phyloP scores from a whole-genome alignment of 1,140 invertebrate genomes.

The Hormaphis cornu region DNA sequence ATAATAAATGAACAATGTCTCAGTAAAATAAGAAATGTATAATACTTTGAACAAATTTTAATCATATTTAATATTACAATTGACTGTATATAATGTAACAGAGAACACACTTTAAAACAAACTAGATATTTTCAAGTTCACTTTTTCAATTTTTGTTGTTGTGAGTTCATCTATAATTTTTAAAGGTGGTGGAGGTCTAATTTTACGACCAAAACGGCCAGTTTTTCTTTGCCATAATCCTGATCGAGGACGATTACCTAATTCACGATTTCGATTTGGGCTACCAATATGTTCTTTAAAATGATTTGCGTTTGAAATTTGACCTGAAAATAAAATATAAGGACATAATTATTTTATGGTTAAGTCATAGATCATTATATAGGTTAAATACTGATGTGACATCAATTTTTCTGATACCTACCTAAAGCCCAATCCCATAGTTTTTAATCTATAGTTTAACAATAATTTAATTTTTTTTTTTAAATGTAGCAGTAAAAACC shows the following conservation, averaged over 20 bases:
- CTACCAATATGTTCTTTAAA: slow-evolving; percentile 67
- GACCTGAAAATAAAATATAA: slow-evolving; percentile 48
- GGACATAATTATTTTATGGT: too few species aligned
- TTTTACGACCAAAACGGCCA: slow-evolving; percentile 80
- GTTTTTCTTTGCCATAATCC: slow-evolving; percentile 89
- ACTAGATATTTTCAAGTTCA: background rate
- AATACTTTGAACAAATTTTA: too few species aligned
- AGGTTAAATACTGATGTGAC: too few species aligned
- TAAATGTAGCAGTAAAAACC: too few species aligned
- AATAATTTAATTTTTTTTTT: too few species aligned
- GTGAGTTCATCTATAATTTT: background rate
- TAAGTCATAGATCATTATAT: too few species aligned
- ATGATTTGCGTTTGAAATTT: slow-evolving; percentile 74
- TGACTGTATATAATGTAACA: background rate
- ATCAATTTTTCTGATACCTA: too few species aligned
- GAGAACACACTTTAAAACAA: background rate
- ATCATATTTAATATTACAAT: background rate
- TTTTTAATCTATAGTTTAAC: too few species aligned
- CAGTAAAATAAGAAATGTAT: too few species aligned
- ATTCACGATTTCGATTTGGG: slow-evolving; percentile 66
- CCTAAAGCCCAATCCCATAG: too few species aligned
- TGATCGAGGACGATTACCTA: slow-evolving; percentile 79
- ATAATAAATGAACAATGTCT: too few species aligned
- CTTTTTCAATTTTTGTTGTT: background rate
- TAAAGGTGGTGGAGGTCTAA: slow-evolving; percentile 54